These are phyloP conservation scores for Rhagoletis zephyria DNA, from an alignment of 1,140 invertebrate species.

Conservation along the genomic window DNA sequence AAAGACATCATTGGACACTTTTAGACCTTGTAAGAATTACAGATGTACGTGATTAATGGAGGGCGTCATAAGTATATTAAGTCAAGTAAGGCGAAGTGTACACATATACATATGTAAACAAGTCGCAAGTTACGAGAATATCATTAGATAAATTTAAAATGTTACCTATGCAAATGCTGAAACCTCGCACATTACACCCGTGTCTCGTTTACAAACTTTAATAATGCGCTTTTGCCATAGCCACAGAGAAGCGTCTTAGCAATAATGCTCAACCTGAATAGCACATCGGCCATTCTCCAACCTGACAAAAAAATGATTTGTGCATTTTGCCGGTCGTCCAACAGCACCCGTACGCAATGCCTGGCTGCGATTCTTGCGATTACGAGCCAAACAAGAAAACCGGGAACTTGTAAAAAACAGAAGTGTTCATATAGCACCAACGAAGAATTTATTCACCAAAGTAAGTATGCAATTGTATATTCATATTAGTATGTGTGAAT, in stretches of 20 bases:
- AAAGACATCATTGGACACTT: too few relatives aligned
- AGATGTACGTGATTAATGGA: too few relatives aligned
- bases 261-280: constrained; percentile 45
- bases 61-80: too few relatives aligned
- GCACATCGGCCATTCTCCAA: constrained; percentile 25
- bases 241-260: constrained; percentile 4
- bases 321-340: constrained; percentile 29
- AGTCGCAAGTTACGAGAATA: too few relatives aligned
- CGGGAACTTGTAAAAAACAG: constrained; percentile 18
- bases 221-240: constrained; percentile 14
- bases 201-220: constrained; percentile 9
- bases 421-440: neutral
- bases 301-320: neutral
- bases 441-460: neutral
- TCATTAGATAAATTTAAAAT: too few relatives aligned
- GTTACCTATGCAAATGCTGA: neutral
- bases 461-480: neutral
- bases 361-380: neutral
- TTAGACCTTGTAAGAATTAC: too few relatives aligned
- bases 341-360: constrained; percentile 17
- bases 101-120: too few relatives aligned
- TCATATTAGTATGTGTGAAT: neutral
- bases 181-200: neutral
- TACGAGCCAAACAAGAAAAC: neutral
- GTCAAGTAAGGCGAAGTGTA: too few relatives aligned